Base-by-base conservation (phyloP, 2,888 invertebrate genomes). In the Phalangium opilio region DNA sequence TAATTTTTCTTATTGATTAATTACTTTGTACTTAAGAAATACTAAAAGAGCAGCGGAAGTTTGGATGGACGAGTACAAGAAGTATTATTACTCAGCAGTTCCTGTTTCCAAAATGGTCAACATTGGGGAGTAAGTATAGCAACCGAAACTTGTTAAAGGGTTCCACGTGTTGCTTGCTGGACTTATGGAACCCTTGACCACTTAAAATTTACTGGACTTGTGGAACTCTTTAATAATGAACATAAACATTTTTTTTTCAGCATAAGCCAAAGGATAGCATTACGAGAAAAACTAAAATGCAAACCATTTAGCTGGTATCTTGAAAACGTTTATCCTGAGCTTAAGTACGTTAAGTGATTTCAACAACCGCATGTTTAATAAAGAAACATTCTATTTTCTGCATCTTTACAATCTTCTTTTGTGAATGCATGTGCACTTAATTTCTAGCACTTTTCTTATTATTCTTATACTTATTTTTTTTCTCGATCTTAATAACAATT, bases 31-130 rank as follows among this genome's bases (percentile, higher is more conserved):
- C 17, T 36, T 17, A 32, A 69, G 71, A 50, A 98, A 98, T 69
- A 96, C 95, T 1, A 74, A 95, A 47, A 72, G 98, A 55, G 95
- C 95, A 1, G 96, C 96, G 0, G 96, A 96, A 69, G 96, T 98
- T 11, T 98, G 96, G 96, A 93, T 98, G 93, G 96, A 95, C 64
- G 89, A 91, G 53, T 98, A 87, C 70, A 96, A 96, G 67, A 80
- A 89, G 61, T 85, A 84, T 63, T 98, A 96, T 68, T 93, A 93
- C 64, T 76, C 82, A 48, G 82, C 91, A 2, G 95, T 96, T 56
- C 71, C 72, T 7, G 68, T 70, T 3, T 69, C 71, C 68, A 71
- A 58, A 63, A 65, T 61, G 45, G 50, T 54, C 15, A 44, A 43
- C 34, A 50, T 50, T 34, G 51, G 50, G 14, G 32, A 45, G 40